phyloP scores from a whole-genome alignment of 2,113 vertebrate genomes.

The Alces alces region DNA sequence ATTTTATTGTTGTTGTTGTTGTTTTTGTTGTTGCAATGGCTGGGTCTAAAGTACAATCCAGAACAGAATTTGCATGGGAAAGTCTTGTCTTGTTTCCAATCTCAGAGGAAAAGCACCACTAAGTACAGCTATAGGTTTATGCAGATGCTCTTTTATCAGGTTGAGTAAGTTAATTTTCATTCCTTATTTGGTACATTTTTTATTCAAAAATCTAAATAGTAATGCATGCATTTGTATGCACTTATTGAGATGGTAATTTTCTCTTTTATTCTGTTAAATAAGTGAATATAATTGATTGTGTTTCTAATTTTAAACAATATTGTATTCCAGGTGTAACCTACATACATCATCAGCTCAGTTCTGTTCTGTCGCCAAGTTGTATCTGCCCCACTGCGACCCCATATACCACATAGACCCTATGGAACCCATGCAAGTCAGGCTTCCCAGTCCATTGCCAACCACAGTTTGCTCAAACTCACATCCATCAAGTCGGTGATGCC shows the following conservation, averaged over 20 bases:
- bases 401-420: too few relatives aligned
- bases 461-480: too few relatives aligned
- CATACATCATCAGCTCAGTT: background rate
- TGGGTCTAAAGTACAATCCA: background rate
- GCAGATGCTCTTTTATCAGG: background rate
- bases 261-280: background rate
- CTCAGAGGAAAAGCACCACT: background rate
- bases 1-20: background rate
- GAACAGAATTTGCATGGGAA: background rate
- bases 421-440: too few relatives aligned
- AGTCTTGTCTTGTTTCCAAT: background rate
- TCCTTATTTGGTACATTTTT: background rate
- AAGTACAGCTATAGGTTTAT: background rate
- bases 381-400: background rate
- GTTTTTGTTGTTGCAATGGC: background rate
- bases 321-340: background rate
- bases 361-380: too few relatives aligned
- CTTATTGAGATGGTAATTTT: background rate
- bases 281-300: background rate
- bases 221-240: background rate
- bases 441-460: too few relatives aligned
- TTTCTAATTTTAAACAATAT: background rate
- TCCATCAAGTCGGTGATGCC: too few relatives aligned
- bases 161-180: background rate
- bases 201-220: background rate